Conservation (phyloP, 2,113 vertebrate species). For the Calonectris borealis region DNA sequence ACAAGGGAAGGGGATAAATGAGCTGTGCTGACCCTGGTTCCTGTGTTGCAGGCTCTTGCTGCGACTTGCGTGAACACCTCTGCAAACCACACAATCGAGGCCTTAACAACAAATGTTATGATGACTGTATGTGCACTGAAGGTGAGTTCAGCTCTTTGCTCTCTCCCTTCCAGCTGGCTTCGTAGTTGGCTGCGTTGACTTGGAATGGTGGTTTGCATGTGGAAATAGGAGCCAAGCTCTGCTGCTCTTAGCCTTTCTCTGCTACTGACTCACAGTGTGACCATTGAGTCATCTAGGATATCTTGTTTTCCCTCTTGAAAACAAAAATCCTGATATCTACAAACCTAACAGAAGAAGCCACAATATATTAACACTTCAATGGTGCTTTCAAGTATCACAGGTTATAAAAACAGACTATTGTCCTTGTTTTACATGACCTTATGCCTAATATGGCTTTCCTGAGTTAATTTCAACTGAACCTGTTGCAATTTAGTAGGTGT, state of each 20-base stretch:
- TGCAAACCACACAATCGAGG: slow-evolving; percentile 93
- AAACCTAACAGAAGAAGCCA: background rate
- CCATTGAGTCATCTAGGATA: background rate
- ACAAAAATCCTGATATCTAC: background rate
- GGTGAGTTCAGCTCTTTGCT: slow-evolving; percentile 75
- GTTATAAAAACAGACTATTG: background rate
- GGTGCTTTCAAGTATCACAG: background rate
- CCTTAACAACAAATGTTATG: slow-evolving; percentile 97
- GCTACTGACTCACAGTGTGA: background rate
- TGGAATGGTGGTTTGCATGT: background rate
- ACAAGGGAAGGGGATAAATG: background rate
- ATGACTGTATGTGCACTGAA: slow-evolving; percentile 97
- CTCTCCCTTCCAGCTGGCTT: background rate
- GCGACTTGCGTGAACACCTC: slow-evolving; percentile 90
- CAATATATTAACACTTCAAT: background rate
- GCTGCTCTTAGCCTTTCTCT: background rate
- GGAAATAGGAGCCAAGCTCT: background rate
- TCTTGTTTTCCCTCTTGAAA: background rate
- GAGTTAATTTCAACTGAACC: background rate
- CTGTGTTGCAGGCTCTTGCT: slow-evolving; percentile 85
- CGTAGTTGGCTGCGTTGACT: accelerated
- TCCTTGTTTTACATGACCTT: background rate
- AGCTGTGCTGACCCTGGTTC: background rate
- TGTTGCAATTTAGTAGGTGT: background rate
- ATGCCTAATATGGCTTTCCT: background rate